phyloP scores from a whole-genome alignment of 2,888 invertebrate species.

The Aphidius colemani region DNA sequence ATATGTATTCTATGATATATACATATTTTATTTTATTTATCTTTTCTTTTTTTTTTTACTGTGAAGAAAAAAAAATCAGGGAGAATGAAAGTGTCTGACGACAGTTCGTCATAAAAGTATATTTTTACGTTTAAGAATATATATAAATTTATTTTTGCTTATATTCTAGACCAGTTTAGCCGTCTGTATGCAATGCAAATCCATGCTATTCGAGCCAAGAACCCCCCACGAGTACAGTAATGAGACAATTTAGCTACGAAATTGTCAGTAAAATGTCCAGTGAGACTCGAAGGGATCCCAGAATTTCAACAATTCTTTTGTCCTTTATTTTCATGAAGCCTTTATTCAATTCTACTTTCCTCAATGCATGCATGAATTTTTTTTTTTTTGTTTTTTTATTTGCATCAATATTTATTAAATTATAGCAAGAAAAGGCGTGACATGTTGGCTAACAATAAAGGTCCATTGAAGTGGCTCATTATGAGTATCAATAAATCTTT shows the following conservation, averaged over 20 bases:
- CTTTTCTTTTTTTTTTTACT: background rate
- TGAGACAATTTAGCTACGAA: slow-evolving; percentile 59
- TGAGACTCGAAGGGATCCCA: background rate
- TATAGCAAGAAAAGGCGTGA: slow-evolving; percentile 1
- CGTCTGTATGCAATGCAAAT: slow-evolving; percentile 51
- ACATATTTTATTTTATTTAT: background rate
- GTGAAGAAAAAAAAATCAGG: background rate
- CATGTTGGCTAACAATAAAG: slow-evolving; percentile 9
- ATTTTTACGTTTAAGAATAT: slow-evolving; percentile 26
- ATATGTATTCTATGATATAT: background rate
- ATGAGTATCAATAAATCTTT: too few species aligned
- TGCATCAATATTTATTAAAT: background rate
- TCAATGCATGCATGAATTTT: slow-evolving; percentile 10
- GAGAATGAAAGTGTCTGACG: slow-evolving; percentile 38
- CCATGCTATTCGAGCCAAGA: slow-evolving; percentile 35
- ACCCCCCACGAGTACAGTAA: slow-evolving; percentile 54
- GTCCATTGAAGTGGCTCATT: too few species aligned
- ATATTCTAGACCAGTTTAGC: slow-evolving; percentile 38
- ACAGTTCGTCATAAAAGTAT: slow-evolving; percentile 44
- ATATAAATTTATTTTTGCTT: background rate
- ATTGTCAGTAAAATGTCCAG: slow-evolving; percentile 41
- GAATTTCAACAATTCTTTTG: slow-evolving; percentile 6
- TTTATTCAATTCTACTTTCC: slow-evolving; percentile 5
- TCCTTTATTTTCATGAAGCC: background rate
- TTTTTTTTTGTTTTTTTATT: slow-evolving; percentile 5